These are phyloP conservation scores for Trichonephila inaurata DNA, from an alignment of 1,140 invertebrate genomes.

Conservation along the genomic window DNA sequence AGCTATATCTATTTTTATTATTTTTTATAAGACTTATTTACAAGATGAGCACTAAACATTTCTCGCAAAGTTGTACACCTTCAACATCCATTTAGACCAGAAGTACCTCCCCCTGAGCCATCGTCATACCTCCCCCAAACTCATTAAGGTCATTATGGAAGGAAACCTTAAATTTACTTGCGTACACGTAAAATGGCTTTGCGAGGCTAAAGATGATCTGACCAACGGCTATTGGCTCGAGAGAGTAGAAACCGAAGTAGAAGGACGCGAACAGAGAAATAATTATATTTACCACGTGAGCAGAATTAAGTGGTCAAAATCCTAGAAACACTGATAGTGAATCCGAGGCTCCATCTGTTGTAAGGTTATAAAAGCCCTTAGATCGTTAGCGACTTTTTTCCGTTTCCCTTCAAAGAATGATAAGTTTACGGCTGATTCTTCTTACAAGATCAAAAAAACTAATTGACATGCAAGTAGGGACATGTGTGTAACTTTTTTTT, in stretches of 20 bases:
- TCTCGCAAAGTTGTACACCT: not conserved
- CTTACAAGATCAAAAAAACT: no score
- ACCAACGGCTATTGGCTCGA: not conserved
- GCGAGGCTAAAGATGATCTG: not conserved
- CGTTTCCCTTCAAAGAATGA: not conserved
- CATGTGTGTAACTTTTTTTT: no score
- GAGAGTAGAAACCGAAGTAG: not conserved
- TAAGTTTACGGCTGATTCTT: no score
- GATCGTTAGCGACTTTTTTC: not conserved
- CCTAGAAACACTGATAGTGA: not conserved
- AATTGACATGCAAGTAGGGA: no score
- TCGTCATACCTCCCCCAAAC: not conserved
- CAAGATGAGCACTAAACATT: not conserved
- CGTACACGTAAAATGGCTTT: not conserved
- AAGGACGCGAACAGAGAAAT: not conserved
- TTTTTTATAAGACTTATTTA: not conserved
- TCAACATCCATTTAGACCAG: not conserved
- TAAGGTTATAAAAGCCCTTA: not conserved
- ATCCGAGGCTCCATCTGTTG: not conserved
- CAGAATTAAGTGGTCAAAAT: not conserved
- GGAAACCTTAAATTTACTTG: not conserved
- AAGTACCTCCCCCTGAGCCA: not conserved
- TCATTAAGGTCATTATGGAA: not conserved
- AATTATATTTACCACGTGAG: conserved; percentile 8
- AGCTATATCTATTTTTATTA: no score